Percentiles rank a stretch among this genome's conserved stretches.
These are phyloP conservation scores for Pelecanus crispus DNA, from an alignment of 2,113 vertebrate genomes.

Conservation along the genomic window DNA sequence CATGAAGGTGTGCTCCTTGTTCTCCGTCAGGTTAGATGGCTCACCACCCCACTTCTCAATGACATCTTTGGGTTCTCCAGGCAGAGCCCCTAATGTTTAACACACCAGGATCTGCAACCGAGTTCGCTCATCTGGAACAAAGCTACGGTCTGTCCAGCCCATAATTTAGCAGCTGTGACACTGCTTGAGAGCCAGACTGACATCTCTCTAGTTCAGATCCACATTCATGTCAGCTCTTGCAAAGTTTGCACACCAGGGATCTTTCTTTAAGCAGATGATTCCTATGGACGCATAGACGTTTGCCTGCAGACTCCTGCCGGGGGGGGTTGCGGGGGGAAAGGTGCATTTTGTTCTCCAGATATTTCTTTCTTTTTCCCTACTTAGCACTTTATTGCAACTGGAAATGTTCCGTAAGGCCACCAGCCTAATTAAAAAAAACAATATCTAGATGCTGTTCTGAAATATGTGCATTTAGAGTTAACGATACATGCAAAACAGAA, in stretches of 20 bases:
- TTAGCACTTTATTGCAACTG: background rate
- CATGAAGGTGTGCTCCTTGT: background rate
- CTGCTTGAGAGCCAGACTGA: slow-evolving; percentile 16
- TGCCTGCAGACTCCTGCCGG: background rate
- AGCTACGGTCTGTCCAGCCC: background rate
- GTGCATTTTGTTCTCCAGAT: background rate
- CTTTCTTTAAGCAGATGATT: background rate
- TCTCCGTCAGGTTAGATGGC: background rate
- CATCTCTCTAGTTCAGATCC: background rate
- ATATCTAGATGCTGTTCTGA: background rate
- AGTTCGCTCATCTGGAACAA: background rate
- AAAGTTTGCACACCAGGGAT: background rate
- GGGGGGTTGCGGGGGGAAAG: too few relatives aligned
- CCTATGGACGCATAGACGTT: background rate
- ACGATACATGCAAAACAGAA: background rate
- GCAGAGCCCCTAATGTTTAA: background rate
- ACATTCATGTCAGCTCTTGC: background rate
- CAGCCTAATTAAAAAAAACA: background rate
- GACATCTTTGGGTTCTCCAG: background rate
- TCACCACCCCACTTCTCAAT: background rate
- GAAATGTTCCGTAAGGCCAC: background rate
- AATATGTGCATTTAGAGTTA: background rate
- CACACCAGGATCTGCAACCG: background rate
- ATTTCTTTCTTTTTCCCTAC: background rate
- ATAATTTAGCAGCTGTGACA: background rate